phyloP scores from a whole-genome alignment of 2,113 vertebrate species.

The Chloropsis hardwickii region DNA sequence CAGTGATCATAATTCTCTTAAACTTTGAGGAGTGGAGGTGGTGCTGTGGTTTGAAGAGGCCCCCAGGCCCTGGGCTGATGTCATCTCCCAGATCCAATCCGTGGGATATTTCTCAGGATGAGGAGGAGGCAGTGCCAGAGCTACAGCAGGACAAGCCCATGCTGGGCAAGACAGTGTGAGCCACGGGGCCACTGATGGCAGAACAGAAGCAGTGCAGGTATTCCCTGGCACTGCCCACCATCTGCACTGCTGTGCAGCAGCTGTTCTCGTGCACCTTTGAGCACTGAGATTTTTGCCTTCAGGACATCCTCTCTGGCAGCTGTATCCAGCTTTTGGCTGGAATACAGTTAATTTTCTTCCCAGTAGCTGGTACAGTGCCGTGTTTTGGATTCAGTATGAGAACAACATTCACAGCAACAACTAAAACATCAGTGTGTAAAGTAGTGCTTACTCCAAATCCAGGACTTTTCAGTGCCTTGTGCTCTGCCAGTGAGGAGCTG shows the following conservation, averaged over 20 bases:
- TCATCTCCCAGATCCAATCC: neutral
- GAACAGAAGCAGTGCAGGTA: neutral
- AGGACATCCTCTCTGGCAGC: neutral
- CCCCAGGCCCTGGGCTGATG: neutral
- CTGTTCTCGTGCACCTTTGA: neutral
- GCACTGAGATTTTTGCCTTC: neutral
- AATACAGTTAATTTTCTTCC: neutral
- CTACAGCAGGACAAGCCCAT: neutral
- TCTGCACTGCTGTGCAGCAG: neutral
- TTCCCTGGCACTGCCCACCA: neutral
- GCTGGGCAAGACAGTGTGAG: neutral
- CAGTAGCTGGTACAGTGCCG: neutral
- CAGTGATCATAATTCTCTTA: fast-evolving
- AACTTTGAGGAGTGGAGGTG: neutral
- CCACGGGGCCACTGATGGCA: fast-evolving
- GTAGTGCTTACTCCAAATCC: neutral
- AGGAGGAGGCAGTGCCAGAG: neutral
- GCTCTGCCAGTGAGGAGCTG: neutral
- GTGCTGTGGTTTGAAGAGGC: neutral
- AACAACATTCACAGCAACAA: neutral
- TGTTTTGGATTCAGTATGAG: neutral
- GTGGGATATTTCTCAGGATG: fast-evolving
- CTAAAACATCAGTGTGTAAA: neutral
- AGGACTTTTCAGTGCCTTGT: neutral
- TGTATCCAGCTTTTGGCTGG: neutral